Evolutionary conservation across 2,888 invertebrate species (phyloP), one percentile per base, ranked within the genome.

Genomic region (Oconnorella tubifera): DNA sequence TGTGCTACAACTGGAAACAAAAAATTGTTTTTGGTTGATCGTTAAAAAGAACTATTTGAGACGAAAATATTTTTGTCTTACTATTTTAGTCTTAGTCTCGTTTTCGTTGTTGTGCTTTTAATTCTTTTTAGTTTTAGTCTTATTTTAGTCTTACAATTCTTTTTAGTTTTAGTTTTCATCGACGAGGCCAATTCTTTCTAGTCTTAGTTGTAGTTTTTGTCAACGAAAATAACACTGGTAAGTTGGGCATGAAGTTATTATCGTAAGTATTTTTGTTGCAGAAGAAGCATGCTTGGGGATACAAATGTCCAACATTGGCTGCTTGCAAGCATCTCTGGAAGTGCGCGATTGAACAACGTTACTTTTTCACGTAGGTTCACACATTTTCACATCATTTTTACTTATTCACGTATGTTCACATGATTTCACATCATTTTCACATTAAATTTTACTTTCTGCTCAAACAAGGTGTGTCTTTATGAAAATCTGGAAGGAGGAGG

Each of bases 311-410:
- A 63, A 90, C 91, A 72, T 90, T 91, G 56, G 88, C 91, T 53
- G 90, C 93, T 61, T 96, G 96, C 80, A 89, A 95, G 73, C 94
- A 97, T 83, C 89, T 98, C 69, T 98, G 97, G 97, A 88, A 92
- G 79, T 95, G 95, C 84, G 94, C 96, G 57, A 92, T 97, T 72
- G 96, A 97, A 80, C 97, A 97, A 84, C 92, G 96, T 89, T 85
- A 96, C 73, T 98, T 98, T 85, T 98, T 95, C 84, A 97, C 96
- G 95, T 95, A 85, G 88, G 82, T n/a, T n/a, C n/a, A n/a, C n/a
- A n/a, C n/a, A n/a, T n/a, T n/a, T n/a, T n/a, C n/a, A n/a, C n/a
- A n/a, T n/a, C n/a, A n/a, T n/a, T n/a, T n/a, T n/a, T n/a, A n/a
- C n/a, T n/a, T n/a, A n/a, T n/a, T n/a, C n/a, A n/a, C n/a, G n/a